A percentile compares a stretch with the other conserved stretches of the same genome.
Conservation (phyloP, 2,113 vertebrate genomes). For the Alaudala cheleensis region DNA sequence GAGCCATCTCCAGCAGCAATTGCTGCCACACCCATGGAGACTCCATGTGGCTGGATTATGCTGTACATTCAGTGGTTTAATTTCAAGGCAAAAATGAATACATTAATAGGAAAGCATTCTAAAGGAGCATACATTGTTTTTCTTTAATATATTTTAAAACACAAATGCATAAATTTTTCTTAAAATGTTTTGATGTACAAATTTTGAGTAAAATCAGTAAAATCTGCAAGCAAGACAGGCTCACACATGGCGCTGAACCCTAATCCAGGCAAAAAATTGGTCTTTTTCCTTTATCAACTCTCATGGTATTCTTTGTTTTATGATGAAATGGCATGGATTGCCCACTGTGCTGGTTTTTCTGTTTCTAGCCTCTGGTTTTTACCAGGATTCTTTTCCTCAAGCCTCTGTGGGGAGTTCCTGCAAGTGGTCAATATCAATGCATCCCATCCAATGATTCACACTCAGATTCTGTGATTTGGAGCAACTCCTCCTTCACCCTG, state of each 20-base stretch:
- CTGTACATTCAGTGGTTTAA: not conserved
- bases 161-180: not conserved
- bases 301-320: not conserved
- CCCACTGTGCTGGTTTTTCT: not conserved
- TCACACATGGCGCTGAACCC: not conserved
- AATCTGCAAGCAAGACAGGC: not conserved
- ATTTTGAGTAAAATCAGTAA: not conserved
- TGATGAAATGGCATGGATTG: not conserved
- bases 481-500: not conserved
- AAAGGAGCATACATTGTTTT: not conserved
- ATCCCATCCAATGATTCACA: not conserved
- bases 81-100: not conserved
- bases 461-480: not conserved
- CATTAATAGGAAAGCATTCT: not conserved
- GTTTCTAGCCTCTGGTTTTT: not conserved
- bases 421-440: not conserved
- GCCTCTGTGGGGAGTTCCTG: not conserved
- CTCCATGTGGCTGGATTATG: fast-evolving
- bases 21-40: fast-evolving
- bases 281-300: not conserved
- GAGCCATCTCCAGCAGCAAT: not conserved
- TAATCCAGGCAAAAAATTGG: not conserved
- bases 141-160: not conserved
- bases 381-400: not conserved
- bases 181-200: not conserved